Conservation (phyloP, 64 coral and sea anemone genomes). For the Pachyseris speciosa region DNA sequence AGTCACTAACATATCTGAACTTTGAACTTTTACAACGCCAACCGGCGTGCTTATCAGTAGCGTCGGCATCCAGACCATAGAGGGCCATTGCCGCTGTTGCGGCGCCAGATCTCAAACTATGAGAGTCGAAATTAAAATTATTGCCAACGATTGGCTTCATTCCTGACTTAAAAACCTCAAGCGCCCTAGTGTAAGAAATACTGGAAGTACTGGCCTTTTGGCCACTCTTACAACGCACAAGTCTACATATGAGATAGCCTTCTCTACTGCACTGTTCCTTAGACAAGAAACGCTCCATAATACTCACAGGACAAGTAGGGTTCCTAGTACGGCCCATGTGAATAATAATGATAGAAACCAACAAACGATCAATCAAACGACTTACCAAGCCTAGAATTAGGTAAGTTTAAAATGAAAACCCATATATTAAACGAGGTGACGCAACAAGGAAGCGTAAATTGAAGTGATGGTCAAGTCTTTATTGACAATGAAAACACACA, state of each 20-base stretch:
- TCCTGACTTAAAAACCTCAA: constrained; percentile 22
- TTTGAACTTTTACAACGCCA: constrained; percentile 22
- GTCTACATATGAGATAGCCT: constrained; percentile 19
- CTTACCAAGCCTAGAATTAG: too few relatives aligned
- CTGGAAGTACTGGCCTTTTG: not conserved
- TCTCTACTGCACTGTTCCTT: too few relatives aligned
- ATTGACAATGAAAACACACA: too few relatives aligned
- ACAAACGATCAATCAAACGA: too few relatives aligned
- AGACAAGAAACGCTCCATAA: too few relatives aligned
- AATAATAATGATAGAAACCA: too few relatives aligned
- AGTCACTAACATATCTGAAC: constrained; percentile 5
- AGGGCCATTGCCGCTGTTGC: not conserved
- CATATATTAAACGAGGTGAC: too few relatives aligned
- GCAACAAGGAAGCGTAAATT: too few relatives aligned
- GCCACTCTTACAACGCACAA: not conserved
- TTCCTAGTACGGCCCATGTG: too few relatives aligned
- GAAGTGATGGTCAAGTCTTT: too few relatives aligned
- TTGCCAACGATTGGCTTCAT: constrained; percentile 2
- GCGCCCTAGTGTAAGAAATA: constrained; percentile 22
- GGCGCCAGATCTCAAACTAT: constrained; percentile 27
- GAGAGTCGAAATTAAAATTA: constrained; percentile 28
- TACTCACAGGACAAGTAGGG: too few relatives aligned
- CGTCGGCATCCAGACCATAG: not conserved
- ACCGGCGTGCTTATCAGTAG: constrained; percentile 8
- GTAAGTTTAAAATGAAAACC: too few relatives aligned